Percentiles rank a stretch among this genome's conserved stretches.
Conservation (phyloP, 2,113 vertebrate species). For the Salvelinus namaycush region DNA sequence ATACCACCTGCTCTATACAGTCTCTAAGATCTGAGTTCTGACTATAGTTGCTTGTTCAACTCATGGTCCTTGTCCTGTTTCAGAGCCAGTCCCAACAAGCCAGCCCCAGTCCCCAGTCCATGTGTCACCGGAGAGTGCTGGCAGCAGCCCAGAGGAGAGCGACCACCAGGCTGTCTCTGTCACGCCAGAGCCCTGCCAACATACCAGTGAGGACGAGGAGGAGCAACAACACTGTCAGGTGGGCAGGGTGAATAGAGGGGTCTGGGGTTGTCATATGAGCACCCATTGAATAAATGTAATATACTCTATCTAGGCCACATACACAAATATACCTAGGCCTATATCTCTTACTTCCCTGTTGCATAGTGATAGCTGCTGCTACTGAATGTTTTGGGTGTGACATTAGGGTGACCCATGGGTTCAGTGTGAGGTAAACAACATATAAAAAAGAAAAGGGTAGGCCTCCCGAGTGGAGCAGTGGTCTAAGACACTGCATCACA, state of each 20-base stretch:
- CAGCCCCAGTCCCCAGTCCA: background rate
- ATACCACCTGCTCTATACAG: too few species aligned
- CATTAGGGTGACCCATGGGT: too few species aligned
- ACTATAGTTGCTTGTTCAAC: background rate
- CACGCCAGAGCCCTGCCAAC: background rate
- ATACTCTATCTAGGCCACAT: slow-evolving; percentile 17
- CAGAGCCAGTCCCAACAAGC: background rate
- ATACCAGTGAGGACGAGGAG: slow-evolving; percentile 23
- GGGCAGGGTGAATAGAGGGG: slow-evolving; percentile 16
- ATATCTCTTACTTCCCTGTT: slow-evolving; percentile 9
- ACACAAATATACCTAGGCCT: slow-evolving; percentile 22
- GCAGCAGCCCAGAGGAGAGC: background rate
- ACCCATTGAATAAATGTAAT: background rate
- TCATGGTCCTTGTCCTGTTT: background rate
- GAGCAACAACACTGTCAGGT: slow-evolving; percentile 61
- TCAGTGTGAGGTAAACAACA: too few species aligned
- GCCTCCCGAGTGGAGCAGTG: too few species aligned
- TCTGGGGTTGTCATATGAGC: slow-evolving; percentile 7
- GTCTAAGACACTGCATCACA: too few species aligned
- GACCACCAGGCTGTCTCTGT: slow-evolving; percentile 2
- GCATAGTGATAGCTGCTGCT: slow-evolving; percentile 7
- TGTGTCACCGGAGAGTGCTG: background rate
- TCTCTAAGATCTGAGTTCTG: background rate
- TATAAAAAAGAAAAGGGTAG: too few species aligned
- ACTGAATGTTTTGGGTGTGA: background rate